Conservation (phyloP, 2,797 vertebrate species). For the Argentina silus region DNA sequence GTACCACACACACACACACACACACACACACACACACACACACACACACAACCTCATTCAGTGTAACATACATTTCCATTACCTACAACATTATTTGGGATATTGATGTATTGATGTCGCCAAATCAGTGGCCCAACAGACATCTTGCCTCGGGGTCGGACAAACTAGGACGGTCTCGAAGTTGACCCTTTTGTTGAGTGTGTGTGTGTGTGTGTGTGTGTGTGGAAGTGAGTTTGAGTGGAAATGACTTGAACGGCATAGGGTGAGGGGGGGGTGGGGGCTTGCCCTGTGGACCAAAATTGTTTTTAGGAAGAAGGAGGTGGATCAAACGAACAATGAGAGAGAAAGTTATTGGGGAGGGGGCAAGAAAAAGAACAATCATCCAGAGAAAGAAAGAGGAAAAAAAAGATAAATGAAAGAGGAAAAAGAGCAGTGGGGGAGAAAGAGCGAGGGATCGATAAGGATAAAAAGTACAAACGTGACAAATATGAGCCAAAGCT, state of each 20-base stretch:
- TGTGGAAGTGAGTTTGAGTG: not conserved
- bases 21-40: not conserved
- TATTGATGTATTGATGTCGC: conserved; percentile 16
- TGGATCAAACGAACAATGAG: not conserved
- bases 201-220: not conserved
- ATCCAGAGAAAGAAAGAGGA: not conserved
- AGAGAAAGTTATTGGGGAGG: not conserved
- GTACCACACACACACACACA: conserved; percentile 54
- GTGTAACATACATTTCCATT: not conserved
- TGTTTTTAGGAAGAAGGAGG: not conserved
- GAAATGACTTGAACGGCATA: not conserved
- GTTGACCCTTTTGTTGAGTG: not conserved
- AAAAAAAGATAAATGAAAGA: not conserved
- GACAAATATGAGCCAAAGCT: not conserved
- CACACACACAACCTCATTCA: conserved; percentile 3
- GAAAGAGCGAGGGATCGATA: not conserved
- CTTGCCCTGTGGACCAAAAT: not conserved
- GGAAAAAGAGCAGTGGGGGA: not conserved
- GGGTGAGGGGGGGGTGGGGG: not conserved
- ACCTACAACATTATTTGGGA: not conserved
- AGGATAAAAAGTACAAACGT: not conserved
- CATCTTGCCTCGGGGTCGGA: not conserved
- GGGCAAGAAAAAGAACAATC: not conserved
- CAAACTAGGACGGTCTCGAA: not conserved
- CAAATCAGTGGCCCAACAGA: conserved; percentile 15